phyloP scores from a whole-genome alignment of 2,888 invertebrate genomes.

The Heliconius hortense region DNA sequence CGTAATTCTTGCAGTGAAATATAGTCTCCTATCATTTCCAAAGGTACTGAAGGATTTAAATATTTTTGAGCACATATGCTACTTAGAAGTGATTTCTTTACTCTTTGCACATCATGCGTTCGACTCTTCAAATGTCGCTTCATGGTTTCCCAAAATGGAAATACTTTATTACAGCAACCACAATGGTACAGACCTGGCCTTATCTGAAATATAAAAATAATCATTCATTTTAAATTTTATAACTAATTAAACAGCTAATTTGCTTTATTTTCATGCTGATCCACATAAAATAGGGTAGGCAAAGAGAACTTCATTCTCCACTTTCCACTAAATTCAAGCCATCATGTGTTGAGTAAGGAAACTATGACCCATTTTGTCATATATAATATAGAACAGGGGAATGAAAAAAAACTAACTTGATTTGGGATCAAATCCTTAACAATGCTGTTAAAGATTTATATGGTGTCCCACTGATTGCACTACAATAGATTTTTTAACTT shows the following conservation, averaged over 20 bases:
- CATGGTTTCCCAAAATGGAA: constrained; percentile 54
- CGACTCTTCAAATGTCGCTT: constrained; percentile 45
- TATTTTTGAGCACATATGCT: background rate
- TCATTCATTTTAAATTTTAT: too few relatives aligned
- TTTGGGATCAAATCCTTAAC: too few relatives aligned
- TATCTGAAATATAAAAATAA: constrained; percentile 51
- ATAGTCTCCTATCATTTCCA: constrained; percentile 22
- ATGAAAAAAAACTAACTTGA: too few relatives aligned
- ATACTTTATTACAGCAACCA: constrained; percentile 56
- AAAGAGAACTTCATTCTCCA: background rate
- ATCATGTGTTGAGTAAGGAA: too few relatives aligned
- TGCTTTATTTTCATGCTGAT: too few relatives aligned
- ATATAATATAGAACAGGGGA: too few relatives aligned
- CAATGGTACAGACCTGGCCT: constrained; percentile 60
- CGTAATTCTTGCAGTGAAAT: background rate
- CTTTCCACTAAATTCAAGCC: too few relatives aligned
- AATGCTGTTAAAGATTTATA: too few relatives aligned
- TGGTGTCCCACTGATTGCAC: background rate
- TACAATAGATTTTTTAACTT: background rate
- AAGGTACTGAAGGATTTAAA: background rate
- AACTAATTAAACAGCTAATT: background rate
- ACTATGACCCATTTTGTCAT: too few relatives aligned
- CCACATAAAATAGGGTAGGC: background rate
- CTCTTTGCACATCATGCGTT: constrained; percentile 38
- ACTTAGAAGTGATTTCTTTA: constrained; percentile 27